A percentile compares a stretch with the other conserved stretches of the same genome.
Evolutionary conservation across 1,140 invertebrate genomes (phyloP).

Genomic region (Stenopsyche tienmushanensis): DNA sequence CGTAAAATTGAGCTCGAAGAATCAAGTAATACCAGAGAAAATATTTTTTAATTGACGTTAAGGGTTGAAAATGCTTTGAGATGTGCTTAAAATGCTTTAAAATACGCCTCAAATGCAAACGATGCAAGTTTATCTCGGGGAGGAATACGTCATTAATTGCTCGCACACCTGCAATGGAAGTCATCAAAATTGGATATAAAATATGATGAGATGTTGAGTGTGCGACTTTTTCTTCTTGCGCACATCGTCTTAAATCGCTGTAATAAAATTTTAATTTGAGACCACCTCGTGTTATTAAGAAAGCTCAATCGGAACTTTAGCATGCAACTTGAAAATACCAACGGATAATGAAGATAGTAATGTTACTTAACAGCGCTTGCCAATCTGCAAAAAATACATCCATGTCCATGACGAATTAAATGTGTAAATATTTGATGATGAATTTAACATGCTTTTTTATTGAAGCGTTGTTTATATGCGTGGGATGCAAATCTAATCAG

Average conservation of each 20-base stretch:
- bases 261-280: conserved; percentile 15
- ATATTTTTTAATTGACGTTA: no score
- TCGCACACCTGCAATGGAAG: neutral
- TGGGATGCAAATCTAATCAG: no score
- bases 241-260: conserved; percentile 2
- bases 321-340: neutral
- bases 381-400: no score
- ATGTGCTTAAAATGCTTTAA: no score
- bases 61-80: no score
- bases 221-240: neutral
- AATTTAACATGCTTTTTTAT: no score
- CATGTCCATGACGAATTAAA: no score
- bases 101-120: neutral
- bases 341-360: neutral
- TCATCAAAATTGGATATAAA: neutral
- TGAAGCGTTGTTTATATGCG: no score
- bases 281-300: conserved; percentile 12
- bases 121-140: no score
- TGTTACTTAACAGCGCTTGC: neutral
- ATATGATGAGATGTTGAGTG: conserved; percentile 10
- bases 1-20: no score
- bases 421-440: no score
- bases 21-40: no score
- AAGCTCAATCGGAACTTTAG: conserved; percentile 6
- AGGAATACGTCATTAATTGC: conserved; percentile 2